phyloP scores from a whole-genome alignment of 2,113 vertebrate genomes.

The Erythrolamprus reginae region DNA sequence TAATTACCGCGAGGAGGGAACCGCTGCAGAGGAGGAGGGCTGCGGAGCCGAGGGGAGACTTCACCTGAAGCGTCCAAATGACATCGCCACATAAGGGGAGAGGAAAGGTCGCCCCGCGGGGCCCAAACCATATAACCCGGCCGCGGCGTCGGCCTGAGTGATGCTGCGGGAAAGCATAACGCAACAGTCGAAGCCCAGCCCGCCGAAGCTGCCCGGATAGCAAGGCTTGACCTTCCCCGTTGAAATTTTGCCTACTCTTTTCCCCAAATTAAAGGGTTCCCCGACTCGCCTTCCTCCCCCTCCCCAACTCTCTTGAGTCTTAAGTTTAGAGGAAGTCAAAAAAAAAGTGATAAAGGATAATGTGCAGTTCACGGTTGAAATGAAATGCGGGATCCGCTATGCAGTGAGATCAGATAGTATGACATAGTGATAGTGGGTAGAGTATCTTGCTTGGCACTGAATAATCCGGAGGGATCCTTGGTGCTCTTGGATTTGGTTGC shows the following conservation, averaged over 20 bases:
- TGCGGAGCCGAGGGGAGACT: constrained; percentile 60
- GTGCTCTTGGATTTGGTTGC: not conserved
- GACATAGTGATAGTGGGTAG: not conserved
- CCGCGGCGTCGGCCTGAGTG: not conserved
- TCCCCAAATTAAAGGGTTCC: not conserved
- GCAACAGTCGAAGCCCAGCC: not conserved
- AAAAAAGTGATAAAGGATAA: not conserved
- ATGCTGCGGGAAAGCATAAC: not conserved
- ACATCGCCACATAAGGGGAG: constrained; percentile 33
- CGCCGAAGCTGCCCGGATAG: not conserved
- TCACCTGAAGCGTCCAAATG: constrained; percentile 56
- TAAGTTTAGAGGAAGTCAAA: not conserved
- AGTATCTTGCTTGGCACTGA: not conserved
- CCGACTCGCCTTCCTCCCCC: not conserved
- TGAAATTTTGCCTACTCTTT: not conserved
- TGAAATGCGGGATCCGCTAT: not conserved
- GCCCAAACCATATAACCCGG: not conserved
- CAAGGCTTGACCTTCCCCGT: not conserved
- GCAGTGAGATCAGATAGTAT: not conserved
- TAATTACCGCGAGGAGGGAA: constrained; percentile 86
- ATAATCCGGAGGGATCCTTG: not conserved
- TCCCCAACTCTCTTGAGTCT: not conserved
- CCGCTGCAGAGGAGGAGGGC: constrained; percentile 55
- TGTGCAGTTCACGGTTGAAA: not conserved
- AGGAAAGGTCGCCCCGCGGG: not conserved